These are phyloP conservation scores for Thymelicus sylvestris DNA, from an alignment of 2,888 invertebrate genomes.

Conservation along the genomic window DNA sequence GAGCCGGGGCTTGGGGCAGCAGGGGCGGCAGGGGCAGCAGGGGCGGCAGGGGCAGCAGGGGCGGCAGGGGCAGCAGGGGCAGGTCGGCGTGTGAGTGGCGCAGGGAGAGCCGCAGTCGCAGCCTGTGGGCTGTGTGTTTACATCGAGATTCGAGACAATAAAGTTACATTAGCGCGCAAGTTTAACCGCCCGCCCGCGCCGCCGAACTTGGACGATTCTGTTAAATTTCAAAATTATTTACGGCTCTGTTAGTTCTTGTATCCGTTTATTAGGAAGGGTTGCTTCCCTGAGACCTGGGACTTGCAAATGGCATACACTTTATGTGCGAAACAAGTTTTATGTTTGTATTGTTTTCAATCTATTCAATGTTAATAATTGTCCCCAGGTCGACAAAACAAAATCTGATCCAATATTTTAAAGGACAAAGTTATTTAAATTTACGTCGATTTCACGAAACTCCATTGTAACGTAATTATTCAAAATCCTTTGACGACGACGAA, in stretches of 20 bases:
- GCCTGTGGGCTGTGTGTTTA: not conserved
- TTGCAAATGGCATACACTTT: too few relatives aligned
- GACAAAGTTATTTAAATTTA: constrained; percentile 1
- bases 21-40: too few relatives aligned
- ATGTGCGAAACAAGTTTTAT: too few relatives aligned
- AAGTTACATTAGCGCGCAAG: not conserved
- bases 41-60: too few relatives aligned
- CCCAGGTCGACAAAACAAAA: not conserved
- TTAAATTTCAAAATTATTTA: constrained; percentile 15
- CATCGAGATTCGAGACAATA: not conserved
- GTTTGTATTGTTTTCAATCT: too few relatives aligned
- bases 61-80: too few relatives aligned
- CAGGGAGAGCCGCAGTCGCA: not conserved
- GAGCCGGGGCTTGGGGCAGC: too few relatives aligned
- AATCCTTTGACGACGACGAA: not conserved
- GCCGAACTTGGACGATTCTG: not conserved
- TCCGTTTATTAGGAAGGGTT: constrained; percentile 11
- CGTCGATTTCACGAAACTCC: not conserved
- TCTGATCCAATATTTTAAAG: not conserved
- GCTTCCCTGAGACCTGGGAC: not conserved
- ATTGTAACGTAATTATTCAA: constrained; percentile 1
- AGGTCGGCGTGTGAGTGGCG: too few relatives aligned
- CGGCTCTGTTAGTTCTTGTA: constrained; percentile 15
- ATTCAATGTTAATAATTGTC: not conserved
- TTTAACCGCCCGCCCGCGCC: not conserved